Evolutionary conservation across 2,113 vertebrate genomes (phyloP), one percentile per base, ranked within the genome.

Genomic region (Hiodon alosoides): DNA sequence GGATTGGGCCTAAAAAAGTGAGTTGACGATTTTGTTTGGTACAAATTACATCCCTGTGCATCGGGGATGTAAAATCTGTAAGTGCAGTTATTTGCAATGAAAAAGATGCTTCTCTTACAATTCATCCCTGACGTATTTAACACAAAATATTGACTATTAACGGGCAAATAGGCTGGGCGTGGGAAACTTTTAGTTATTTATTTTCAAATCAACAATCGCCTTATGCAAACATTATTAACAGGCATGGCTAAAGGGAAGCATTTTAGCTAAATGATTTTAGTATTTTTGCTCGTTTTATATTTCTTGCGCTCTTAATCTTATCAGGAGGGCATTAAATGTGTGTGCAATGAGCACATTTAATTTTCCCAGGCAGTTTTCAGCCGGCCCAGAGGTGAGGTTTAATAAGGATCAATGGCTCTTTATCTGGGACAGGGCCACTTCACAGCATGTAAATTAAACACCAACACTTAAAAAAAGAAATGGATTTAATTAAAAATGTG

Each of bases 351-450:
- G 94, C 93, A 91, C 93, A 89, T 95, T 96, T 96, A 93, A 95
- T 96, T 95, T 95, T 94, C 93, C 91, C 92, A 91, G 92, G 95
- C 94, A 94, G 93, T 95, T 95, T 91, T 94, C 92, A 93, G 91
- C 87, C 88, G 87, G 90, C 93, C 94, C 93, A 96, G 95, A 95
- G 94, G 95, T 97, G 94, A 96, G 94, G 91, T 95, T 97, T 98
- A 98, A 96, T 98, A 96, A 96, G 95, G 95, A 97, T 98, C 96
- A 96, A 95, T 96, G 95, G 95, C 91, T 94, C 94, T 98, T 96
- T 96, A 96, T 96, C 95, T 96, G 92, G 93, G 93, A 95, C 93
- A 94, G 93, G 91, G 91, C 93, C 92, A 92, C 93, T 93, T 93
- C 95, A 89, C 87, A 94, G 94, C 93, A 97, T 95, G 95, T 94